These are phyloP conservation scores for Lindbergichthys nudifrons DNA, from an alignment of 2,797 vertebrate genomes.

Conservation along the genomic window DNA sequence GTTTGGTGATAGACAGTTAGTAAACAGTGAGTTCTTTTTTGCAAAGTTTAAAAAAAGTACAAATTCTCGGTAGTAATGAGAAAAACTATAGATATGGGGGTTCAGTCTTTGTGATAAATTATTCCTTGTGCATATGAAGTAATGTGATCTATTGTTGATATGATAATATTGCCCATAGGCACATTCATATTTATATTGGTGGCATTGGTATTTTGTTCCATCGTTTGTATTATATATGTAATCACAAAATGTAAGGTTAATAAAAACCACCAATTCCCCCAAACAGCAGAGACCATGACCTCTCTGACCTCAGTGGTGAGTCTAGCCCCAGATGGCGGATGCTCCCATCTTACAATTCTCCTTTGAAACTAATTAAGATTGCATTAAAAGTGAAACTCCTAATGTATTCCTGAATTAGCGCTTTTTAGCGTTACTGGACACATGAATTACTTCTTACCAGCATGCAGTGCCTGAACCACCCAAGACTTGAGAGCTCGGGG, in stretches of 20 bases:
- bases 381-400: constrained; percentile 47
- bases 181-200: background rate
- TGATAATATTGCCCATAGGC: background rate
- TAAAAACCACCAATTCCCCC: constrained; percentile 7
- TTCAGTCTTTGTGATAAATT: too few relatives aligned
- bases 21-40: too few relatives aligned
- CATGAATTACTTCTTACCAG: constrained; percentile 60
- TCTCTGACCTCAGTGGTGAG: constrained; percentile 33
- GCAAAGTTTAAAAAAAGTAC: too few relatives aligned
- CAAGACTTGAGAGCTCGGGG: constrained; percentile 67
- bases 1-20: background rate
- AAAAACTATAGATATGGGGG: too few relatives aligned
- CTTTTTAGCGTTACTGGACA: constrained; percentile 50
- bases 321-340: background rate
- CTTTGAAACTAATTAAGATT: constrained; percentile 58
- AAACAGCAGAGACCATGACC: constrained; percentile 31
- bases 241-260: constrained; percentile 24
- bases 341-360: constrained; percentile 36
- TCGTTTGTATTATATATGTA: background rate
- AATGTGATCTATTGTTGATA: background rate
- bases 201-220: background rate
- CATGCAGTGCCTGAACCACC: constrained; percentile 59
- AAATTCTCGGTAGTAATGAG: too few relatives aligned
- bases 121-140: background rate
- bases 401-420: constrained; percentile 45